Conservation (phyloP, 2,888 invertebrate genomes). For the Cosmia pyralina region DNA sequence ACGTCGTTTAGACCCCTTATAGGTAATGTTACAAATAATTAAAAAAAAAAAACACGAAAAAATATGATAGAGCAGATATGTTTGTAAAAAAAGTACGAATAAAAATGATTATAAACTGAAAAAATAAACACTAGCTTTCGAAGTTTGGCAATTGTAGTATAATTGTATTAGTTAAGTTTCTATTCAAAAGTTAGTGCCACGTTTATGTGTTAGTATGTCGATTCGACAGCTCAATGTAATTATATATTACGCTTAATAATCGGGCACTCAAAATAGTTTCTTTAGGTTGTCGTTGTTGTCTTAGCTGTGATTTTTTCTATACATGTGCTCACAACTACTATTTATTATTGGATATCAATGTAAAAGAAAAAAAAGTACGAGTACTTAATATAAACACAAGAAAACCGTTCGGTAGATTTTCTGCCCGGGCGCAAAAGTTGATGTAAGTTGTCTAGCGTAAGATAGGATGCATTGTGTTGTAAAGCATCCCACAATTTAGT, state of each 20-base stretch:
- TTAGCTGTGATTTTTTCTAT: neutral
- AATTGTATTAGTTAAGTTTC: constrained; percentile 1
- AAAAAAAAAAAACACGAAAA: too few species aligned
- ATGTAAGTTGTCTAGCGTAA: neutral
- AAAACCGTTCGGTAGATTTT: constrained; percentile 1
- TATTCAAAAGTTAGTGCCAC: constrained; percentile 6
- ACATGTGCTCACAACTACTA: neutral
- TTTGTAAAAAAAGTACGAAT: neutral
- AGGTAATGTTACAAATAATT: neutral
- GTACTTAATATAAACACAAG: constrained; percentile 45
- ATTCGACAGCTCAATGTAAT: neutral
- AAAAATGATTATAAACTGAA: neutral
- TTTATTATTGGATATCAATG: neutral
- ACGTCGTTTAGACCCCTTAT: too few species aligned
- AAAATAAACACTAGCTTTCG: neutral
- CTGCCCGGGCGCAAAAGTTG: constrained; percentile 1
- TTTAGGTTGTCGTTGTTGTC: neutral
- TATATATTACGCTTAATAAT: neutral
- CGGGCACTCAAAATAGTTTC: neutral
- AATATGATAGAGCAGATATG: neutral
- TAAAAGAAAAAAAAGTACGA: neutral
- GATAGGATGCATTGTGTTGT: constrained; percentile 17
- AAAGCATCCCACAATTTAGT: neutral
- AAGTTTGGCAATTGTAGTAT: neutral
- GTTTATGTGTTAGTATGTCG: constrained; percentile 15